Evolutionary conservation across 2,113 vertebrate genomes (phyloP).

Genomic region (Neogobius melanostomus): DNA sequence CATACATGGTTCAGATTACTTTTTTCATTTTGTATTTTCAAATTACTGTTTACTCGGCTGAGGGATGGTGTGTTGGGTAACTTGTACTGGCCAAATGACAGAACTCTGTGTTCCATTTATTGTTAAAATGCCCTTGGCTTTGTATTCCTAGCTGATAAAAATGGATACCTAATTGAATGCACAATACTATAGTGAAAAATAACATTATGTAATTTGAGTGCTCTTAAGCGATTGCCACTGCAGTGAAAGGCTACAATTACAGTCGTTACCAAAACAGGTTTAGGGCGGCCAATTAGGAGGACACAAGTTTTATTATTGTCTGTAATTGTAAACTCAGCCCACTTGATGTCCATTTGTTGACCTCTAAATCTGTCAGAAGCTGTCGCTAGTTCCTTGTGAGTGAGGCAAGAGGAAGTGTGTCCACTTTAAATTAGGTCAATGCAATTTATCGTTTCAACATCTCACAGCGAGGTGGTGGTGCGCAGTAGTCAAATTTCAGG

Average conservation of each 20-base stretch:
- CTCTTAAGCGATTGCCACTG: constrained; percentile 11
- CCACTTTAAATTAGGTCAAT: constrained; percentile 8
- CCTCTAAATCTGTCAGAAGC: constrained; percentile 20
- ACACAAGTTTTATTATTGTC: constrained; percentile 47
- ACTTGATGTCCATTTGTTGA: constrained; percentile 29
- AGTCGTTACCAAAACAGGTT: constrained; percentile 51
- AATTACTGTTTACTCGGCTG: background rate
- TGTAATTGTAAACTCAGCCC: constrained; percentile 23
- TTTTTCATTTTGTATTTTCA: background rate
- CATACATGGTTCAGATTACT: background rate
- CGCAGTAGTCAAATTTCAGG: constrained; percentile 7
- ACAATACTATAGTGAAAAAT: background rate
- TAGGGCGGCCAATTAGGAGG: constrained; percentile 50
- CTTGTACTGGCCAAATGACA: background rate
- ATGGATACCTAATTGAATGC: background rate
- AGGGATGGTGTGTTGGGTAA: background rate
- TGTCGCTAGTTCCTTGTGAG: constrained; percentile 6
- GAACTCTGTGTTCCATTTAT: background rate
- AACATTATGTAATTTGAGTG: background rate
- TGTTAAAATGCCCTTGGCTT: background rate
- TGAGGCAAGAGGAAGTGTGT: background rate
- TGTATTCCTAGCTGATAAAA: too few relatives aligned
- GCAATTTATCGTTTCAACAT: constrained; percentile 3
- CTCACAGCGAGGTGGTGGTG: constrained; percentile 1
- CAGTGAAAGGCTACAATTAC: constrained; percentile 31